Base-by-base conservation (phyloP, 2,797 vertebrate genomes). In the Cryptoblepharus egeriae region DNA sequence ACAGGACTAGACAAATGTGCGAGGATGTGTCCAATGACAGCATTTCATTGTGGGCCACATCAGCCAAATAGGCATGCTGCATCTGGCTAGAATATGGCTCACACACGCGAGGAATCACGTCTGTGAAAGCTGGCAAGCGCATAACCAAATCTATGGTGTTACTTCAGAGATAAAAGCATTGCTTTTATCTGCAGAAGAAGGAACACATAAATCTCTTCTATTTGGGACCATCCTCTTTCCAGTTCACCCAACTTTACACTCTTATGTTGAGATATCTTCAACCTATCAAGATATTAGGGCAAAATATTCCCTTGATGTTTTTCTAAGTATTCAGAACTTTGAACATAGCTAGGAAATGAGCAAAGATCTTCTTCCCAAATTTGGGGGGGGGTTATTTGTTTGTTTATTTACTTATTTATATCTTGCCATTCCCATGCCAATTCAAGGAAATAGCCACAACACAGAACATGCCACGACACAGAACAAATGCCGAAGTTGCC, bases 51-150 rank as follows among this genome's bases (percentile, higher is more conserved):
- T 61, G 52, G 74, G 77, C 91, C 81, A 71, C 61, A 79, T 76
- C 55, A 92, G 75, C 89, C 84, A 86, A 90, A 86, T 78, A 79
- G 69, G 32, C 65, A 45, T 77, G 68, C 55, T 87, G 35, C 61
- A 86, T 77, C 30, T 88, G 68, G 84, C 52, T 68, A 89, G 80
- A 76, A 88, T 79, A 20, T 83, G 57, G 58, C 63, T 85, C 80
- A 78, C 60, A 86, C 7, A 64, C 55, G 83, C 13, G 4, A 89
- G 72, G 76, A 63, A 83, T 1, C n/a, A 78, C n/a, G 79, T 75
- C 73, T 39, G 80, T 39, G 45, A 37, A 81, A 75, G 20, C 52
- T 60, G 72, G 71, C 26, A 81, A 28, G 11, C 26, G 26, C 45
- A 64, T 81, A 91, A 87, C 79, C 78, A 88, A 90, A 76, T 3